Evolutionary conservation across 1,140 invertebrate species (phyloP).

Genomic region (Heterodera carotae): DNA sequence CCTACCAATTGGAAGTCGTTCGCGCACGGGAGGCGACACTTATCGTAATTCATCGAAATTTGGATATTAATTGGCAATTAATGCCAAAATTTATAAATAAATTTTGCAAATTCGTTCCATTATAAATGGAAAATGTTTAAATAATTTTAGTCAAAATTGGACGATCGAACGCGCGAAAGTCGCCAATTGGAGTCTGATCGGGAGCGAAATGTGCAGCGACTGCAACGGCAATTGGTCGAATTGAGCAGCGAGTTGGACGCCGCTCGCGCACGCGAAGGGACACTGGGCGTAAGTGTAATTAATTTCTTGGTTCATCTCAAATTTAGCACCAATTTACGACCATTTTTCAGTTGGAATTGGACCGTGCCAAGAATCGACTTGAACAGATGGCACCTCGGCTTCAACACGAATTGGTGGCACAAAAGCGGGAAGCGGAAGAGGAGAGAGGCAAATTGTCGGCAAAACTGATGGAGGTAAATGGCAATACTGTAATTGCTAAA

Average conservation of each 20-base stretch:
- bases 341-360: constrained; percentile 28
- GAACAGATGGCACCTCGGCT: not conserved
- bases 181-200: constrained; percentile 37
- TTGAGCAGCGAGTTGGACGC: constrained; percentile 31
- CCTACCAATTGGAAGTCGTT: constrained; percentile 41
- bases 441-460: constrained; percentile 29
- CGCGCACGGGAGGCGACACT: constrained; percentile 52
- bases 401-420: constrained; percentile 1
- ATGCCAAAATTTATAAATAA: not conserved
- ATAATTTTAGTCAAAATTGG: constrained; percentile 34
- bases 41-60: no score
- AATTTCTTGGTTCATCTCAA: no score
- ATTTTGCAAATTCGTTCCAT: no score
- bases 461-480: not conserved
- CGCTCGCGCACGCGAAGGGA: not conserved
- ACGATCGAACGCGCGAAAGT: constrained; percentile 40
- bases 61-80: no score
- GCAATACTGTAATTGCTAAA: no score
- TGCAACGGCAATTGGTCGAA: constrained; percentile 6
- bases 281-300: no score
- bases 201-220: constrained; percentile 3
- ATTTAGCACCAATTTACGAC: not conserved
- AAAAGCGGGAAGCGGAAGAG: constrained; percentile 15
- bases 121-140: no score
- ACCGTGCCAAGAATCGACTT: not conserved